A percentile compares a stretch with the other conserved stretches of the same genome.
Conservation (phyloP, 2,113 vertebrate species). For the Alligator sinensis region DNA sequence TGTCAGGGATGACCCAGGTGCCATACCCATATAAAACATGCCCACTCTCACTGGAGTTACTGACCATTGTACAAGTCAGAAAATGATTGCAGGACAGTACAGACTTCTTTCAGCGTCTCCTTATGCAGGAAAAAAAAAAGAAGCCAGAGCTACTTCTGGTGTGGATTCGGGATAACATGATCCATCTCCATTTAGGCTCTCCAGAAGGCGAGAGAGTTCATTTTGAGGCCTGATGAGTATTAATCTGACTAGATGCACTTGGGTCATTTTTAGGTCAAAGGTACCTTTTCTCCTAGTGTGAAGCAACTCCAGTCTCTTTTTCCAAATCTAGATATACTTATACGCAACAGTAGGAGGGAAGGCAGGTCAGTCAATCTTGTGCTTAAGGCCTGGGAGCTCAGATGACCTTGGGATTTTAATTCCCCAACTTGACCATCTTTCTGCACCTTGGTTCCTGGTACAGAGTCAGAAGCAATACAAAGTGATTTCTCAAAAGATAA, state of each 20-base stretch:
- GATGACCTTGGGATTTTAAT: too few species aligned
- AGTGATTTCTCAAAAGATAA: too few species aligned
- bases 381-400: too few species aligned
- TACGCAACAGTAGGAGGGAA: too few species aligned
- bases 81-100: too few species aligned
- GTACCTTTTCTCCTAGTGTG: neutral
- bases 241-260: too few species aligned
- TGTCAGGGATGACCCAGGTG: neutral
- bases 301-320: neutral
- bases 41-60: neutral
- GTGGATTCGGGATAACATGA: neutral
- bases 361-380: too few species aligned
- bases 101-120: neutral
- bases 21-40: neutral
- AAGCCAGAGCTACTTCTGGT: neutral
- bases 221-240: too few species aligned
- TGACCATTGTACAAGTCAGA: neutral
- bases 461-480: too few species aligned
- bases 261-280: too few species aligned
- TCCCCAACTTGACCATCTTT: too few species aligned
- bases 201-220: neutral
- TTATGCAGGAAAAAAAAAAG: neutral
- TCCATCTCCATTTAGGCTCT: neutral
- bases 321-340: neutral
- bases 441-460: too few species aligned